phyloP scores from a whole-genome alignment of 2,797 vertebrate genomes.

The Lepilemur septentrionalis region DNA sequence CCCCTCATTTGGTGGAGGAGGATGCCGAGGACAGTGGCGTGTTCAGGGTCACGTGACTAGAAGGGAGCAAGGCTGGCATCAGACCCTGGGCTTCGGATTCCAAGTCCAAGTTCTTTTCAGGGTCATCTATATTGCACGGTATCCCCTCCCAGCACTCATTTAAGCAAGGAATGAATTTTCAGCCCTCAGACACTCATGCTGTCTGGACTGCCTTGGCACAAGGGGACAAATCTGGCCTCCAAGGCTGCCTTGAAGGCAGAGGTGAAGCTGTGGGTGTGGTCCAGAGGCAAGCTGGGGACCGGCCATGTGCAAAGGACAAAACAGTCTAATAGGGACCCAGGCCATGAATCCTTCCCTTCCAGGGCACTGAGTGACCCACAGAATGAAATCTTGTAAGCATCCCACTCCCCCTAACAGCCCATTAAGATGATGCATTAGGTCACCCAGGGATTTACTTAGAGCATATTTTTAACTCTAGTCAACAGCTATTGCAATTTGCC shows the following conservation, averaged over 20 bases:
- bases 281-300: not conserved
- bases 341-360: not conserved
- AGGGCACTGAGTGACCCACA: not conserved
- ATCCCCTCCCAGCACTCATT: not conserved
- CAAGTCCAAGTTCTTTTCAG: not conserved
- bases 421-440: slow-evolving; percentile 60
- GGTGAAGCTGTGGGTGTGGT: not conserved
- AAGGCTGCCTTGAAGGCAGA: not conserved
- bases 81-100: not conserved
- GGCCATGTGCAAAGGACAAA: not conserved
- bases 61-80: not conserved
- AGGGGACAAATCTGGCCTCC: not conserved
- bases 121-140: not conserved
- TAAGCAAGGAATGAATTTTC: not conserved
- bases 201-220: not conserved
- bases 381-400: slow-evolving; percentile 19
- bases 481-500: slow-evolving; percentile 46
- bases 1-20: not conserved
- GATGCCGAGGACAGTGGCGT: not conserved
- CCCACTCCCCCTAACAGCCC: slow-evolving; percentile 25
- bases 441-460: slow-evolving; percentile 66
- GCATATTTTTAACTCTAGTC: slow-evolving; percentile 64
- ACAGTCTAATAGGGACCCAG: not conserved
- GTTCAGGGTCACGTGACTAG: not conserved
- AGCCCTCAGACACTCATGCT: not conserved